Conservation (phyloP, 2,888 invertebrate species). For the Leptopterna dolabrata region DNA sequence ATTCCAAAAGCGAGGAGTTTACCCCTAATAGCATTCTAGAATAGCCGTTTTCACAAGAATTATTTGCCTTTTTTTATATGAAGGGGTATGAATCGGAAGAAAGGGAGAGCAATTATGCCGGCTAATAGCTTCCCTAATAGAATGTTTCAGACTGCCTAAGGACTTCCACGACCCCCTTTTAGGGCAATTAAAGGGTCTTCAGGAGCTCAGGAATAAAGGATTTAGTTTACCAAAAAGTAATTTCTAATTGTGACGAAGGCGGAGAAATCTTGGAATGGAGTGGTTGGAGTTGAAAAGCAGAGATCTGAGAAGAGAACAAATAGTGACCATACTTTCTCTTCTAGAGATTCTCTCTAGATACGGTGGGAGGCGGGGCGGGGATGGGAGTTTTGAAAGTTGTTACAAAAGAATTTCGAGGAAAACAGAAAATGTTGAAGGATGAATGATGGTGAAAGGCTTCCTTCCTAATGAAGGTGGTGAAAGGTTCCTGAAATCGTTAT, state of each 20-base stretch:
- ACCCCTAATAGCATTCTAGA: not conserved
- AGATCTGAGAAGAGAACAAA: not conserved
- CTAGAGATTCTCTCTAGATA: no score
- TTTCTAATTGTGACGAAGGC: conserved; percentile 1
- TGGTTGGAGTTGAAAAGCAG: not conserved
- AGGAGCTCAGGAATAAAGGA: conserved; percentile 15
- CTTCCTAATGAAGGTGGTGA: no score
- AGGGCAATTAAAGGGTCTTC: conserved; percentile 18
- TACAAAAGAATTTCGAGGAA: no score
- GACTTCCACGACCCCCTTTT: conserved; percentile 17
- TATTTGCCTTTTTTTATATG: not conserved
- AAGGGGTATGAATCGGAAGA: not conserved
- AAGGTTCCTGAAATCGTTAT: no score
- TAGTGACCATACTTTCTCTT: not conserved
- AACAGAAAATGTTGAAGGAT: no score
- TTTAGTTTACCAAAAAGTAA: conserved; percentile 23
- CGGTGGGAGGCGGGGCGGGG: no score
- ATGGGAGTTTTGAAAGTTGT: no score
- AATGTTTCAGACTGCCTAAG: conserved; percentile 27
- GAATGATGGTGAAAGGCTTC: no score
- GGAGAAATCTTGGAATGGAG: conserved; percentile 10
- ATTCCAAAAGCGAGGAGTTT: not conserved
- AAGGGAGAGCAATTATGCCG: not conserved
- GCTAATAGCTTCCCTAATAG: conserved; percentile 24
- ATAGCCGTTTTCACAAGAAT: not conserved